Conservation (phyloP, 2,888 invertebrate species). For the Diogma glabrata region DNA sequence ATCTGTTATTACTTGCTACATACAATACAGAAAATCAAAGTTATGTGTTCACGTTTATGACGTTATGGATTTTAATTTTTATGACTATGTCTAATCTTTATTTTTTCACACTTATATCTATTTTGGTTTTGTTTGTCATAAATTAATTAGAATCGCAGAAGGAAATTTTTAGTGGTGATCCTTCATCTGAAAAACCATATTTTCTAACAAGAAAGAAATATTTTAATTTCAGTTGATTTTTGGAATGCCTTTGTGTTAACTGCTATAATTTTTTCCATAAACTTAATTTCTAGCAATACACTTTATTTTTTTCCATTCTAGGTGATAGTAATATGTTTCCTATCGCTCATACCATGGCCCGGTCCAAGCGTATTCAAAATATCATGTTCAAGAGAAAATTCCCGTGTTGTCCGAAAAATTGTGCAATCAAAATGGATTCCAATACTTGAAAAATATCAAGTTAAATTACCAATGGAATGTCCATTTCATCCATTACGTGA, state of each 20-base stretch:
- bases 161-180: background rate
- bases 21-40: no score
- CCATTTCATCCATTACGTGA: slow-evolving; percentile 81
- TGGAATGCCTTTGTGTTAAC: no score
- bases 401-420: slow-evolving; percentile 74
- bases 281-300: slow-evolving; percentile 17
- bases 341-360: slow-evolving; percentile 79
- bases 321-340: slow-evolving; percentile 69
- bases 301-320: slow-evolving; percentile 38
- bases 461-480: slow-evolving; percentile 71
- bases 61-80: no score
- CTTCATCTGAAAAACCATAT: background rate
- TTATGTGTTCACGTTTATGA: no score
- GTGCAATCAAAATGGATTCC: slow-evolving; percentile 87
- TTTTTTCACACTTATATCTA: no score
- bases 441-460: slow-evolving; percentile 74
- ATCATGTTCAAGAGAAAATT: slow-evolving; percentile 78
- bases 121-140: background rate
- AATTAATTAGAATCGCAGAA: background rate
- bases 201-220: background rate
- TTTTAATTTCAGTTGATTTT: no score
- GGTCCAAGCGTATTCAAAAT: slow-evolving; percentile 78
- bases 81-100: no score
- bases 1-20: no score
- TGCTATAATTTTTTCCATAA: no score